Evolutionary conservation across 2,797 vertebrate genomes (phyloP), one percentile per base, ranked within the genome.

Genomic region (Microcaecilia unicolor): DNA sequence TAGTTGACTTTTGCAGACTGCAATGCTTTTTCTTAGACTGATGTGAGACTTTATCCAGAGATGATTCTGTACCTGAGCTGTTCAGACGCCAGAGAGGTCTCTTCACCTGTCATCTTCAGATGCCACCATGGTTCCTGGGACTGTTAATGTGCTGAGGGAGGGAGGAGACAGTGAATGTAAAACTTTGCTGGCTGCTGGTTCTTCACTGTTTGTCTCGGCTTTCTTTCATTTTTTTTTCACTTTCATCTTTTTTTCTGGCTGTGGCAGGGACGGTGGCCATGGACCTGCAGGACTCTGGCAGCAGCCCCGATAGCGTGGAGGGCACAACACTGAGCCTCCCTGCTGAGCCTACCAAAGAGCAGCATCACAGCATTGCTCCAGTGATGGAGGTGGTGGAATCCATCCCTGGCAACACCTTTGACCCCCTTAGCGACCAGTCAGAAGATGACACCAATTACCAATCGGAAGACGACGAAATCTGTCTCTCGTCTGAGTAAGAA

Each of bases 261-360:
- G n/a, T 35, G 44, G 10, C 57, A 89, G 87, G 87, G 28, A 88
- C 87, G 1, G 84, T 89, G 37, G 85, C 87, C 25, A 87, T 89
- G 8, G 87, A 88, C 60, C 70, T 89, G 28, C 87, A 85, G 29
- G 86, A 87, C 51, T 86, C 85, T 7, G 33, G 34, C 19, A 50
- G 35, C 39, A 85, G 82, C 44, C 84, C 85, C 4, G 83, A 87
- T 18, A 75, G 76, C 16, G 72, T 64, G 21, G 80, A 78, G 1
- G 34, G 67, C 1, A 87, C 86, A 64, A 85, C 78, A 27, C 47
- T 88, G 51, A 64, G 82, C 3, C 70, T 85, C 27, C 84, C 86
- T 0, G 57, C 62, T 4, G 79, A 79, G 7, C 65, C 77, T 0
- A 60, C 26, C 0, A 72, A 84, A 26, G 84, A 82, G 48, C 73